phyloP scores from a whole-genome alignment of 2,888 invertebrate species.

The Hartigia nigra region DNA sequence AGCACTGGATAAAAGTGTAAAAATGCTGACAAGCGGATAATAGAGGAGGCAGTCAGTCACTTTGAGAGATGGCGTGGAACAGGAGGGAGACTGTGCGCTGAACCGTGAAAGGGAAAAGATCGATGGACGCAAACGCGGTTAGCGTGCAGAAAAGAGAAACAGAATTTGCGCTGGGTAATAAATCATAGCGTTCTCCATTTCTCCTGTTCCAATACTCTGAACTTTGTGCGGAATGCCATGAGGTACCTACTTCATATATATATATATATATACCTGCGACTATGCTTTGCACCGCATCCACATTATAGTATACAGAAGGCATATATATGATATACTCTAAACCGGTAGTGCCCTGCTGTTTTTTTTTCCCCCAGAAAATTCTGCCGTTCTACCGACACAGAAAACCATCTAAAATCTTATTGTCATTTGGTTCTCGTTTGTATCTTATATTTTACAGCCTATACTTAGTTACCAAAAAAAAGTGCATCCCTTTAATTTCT shows the following conservation, averaged over 20 bases:
- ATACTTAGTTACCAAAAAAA: not conserved
- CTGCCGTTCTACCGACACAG: not conserved
- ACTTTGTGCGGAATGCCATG: constrained; percentile 30
- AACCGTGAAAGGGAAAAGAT: constrained; percentile 66
- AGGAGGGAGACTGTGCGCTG: constrained; percentile 55
- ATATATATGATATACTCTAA: not conserved
- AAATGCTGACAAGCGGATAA: constrained; percentile 67
- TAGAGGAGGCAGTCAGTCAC: constrained; percentile 66
- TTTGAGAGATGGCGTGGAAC: constrained; percentile 65
- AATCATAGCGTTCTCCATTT: constrained; percentile 61
- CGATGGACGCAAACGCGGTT: constrained; percentile 65
- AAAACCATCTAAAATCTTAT: not conserved
- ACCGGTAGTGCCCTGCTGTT: not conserved
- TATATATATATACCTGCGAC: not conserved
- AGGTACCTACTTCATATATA: not conserved
- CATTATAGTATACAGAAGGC: not conserved
- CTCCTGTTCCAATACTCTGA: constrained; percentile 33
- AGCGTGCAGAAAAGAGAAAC: constrained; percentile 60
- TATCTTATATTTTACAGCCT: not conserved
- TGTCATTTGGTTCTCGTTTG: not conserved
- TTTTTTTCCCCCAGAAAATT: constrained; percentile 3
- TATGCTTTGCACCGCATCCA: not conserved
- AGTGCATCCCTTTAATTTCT: not conserved
- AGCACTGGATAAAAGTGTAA: constrained; percentile 63
- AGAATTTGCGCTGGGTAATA: constrained; percentile 65